phyloP scores from a whole-genome alignment of 2,113 vertebrate species.

The Nannospalax galili region DNA sequence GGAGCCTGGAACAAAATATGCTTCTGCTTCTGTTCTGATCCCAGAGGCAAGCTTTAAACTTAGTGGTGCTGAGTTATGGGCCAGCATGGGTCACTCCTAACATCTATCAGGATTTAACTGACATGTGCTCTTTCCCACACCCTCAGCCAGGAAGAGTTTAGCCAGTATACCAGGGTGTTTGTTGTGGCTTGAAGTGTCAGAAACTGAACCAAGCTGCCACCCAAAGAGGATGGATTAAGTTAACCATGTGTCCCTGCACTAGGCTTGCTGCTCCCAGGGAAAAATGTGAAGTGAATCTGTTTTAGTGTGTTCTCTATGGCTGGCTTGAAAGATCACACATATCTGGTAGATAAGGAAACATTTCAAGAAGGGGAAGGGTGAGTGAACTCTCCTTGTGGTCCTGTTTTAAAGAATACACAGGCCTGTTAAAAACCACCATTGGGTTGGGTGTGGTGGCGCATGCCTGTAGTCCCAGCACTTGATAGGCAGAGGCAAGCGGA shows the following conservation, averaged over 20 bases:
- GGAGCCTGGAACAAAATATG: not conserved
- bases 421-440: not conserved
- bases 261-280: not conserved
- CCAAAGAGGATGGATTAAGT: not conserved
- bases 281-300: not conserved
- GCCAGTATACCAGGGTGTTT: not conserved
- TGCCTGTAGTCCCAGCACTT: too few relatives aligned
- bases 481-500: too few relatives aligned
- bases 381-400: not conserved
- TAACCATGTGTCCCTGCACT: not conserved
- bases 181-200: not conserved
- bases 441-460: too few relatives aligned
- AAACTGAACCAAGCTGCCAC: not conserved
- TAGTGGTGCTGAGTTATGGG: not conserved
- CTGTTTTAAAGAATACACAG: not conserved
- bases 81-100: not conserved
- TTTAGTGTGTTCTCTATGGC: not conserved
- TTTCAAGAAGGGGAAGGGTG: not conserved
- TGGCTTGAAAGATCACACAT: slow-evolving; percentile 31
- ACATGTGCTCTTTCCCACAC: not conserved
- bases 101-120: not conserved
- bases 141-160: not conserved
- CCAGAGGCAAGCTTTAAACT: not conserved
- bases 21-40: not conserved
- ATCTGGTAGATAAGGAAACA: not conserved